Base-by-base conservation (phyloP, 1,140 invertebrate genomes). In the Dendrolimus kikuchii region DNA sequence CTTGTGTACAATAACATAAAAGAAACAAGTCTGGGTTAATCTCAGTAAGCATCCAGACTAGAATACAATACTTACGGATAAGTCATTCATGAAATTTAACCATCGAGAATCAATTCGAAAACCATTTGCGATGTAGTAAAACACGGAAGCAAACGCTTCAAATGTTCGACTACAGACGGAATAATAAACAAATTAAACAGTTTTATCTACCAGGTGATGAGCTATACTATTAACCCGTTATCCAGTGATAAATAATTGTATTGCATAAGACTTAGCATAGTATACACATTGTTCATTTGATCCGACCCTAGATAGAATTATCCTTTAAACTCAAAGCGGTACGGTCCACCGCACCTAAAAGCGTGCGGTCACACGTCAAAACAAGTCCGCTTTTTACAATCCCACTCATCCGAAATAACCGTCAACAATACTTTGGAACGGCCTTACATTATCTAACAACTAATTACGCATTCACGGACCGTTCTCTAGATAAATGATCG, bases 401-500 rank as follows among this genome's bases (percentile, higher is more conserved):
- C 51, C 60, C 71, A 56, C 62, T 76, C 76, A 71, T 70, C 67
- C 73, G 68, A 64, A 79, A 67, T 77, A 77, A 81, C 71, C 58
- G 68, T 51, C 62, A 66, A 71, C 68, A 70, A 74, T 70, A 66
- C 62, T 60, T 63, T 57, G 54, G 58, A 57, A 55, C 57, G 62
- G 59, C 54, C 55, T 59, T 64, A 56, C 59, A 68, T 55, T 60
- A 51, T 73, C 66, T 57, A 46, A 59, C 45, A 51, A 57, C 66
- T 81, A 81, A 79, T 76, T 77, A 77, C 66, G 68, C 67, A 79
- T 80, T 77, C 74, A 71, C 69, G 71, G 64, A 74, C 62, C 68
- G 69, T 74, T 68, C 73, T 65, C 71, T 67, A 77, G 78, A 74
- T 70, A 71, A 74, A 70, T 66, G 62, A 79, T 80, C 77, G 62